Evolutionary conservation across 2,888 invertebrate genomes (phyloP), one percentile per base, ranked within the genome.

Genomic region (Gastrophysa polygoni): DNA sequence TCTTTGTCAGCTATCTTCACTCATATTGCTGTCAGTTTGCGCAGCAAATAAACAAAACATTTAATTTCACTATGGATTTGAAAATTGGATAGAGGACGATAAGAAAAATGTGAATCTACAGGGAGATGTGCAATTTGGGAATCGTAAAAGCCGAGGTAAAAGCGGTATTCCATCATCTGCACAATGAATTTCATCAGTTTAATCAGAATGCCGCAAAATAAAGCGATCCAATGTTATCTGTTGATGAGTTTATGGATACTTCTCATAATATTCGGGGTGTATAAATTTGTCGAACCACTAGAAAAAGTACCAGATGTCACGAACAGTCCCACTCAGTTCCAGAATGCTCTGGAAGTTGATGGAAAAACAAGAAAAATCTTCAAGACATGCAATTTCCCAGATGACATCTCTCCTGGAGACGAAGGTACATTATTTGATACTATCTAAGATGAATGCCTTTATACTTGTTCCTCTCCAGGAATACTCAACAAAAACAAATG

Each of bases 201-300:
- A 75, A 83, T 87, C 70, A 85, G 87, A 63, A 82, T 87, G 67
- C 70, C 71, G 58, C 91, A 92, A 76, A 91, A 91, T 77, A 86
- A 91, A 75, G 91, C 92, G 28, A 85, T 92, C 76, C 92, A 92
- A 77, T 93, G 92, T 82, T 93, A 92, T 77, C 82, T 92, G 71
- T 86, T 92, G 60, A 87, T 93, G 83, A 91, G 89, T 80, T 78
- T 92, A 68, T 93, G 93, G 93, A 92, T 93, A 77, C 88, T 91
- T 78, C 84, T 92, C 59, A 82, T 92, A 21, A 88, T 92, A 66
- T 90, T 90, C 72, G 91, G 91, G 57, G 89, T 92, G 86, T 93
- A 92, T 79, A 92, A 91, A 78, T 93, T 80, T 67, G 71, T 80
- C 46, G 81, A 81, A 64, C 87, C 70, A 83, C 87, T 83, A 75